A percentile compares a stretch with the other conserved stretches of the same genome.
Evolutionary conservation across 2,797 vertebrate genomes (phyloP).

Genomic region (Takifugu rubripes): DNA sequence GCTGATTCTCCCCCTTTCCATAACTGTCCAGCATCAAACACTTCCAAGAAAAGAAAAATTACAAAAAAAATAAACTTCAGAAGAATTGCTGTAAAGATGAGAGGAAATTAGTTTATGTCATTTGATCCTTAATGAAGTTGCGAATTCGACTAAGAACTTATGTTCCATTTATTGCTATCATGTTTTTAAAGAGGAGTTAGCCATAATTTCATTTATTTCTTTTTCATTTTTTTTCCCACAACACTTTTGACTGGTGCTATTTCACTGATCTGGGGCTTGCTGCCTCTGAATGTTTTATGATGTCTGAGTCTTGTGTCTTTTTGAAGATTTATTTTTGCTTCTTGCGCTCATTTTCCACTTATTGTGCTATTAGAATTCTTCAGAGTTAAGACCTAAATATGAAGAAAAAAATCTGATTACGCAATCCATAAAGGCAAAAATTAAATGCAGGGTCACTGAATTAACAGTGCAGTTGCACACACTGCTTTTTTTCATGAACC

Average conservation of each 20-base stretch:
- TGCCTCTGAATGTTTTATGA: no score
- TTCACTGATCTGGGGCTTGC: background rate
- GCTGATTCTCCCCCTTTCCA: no score
- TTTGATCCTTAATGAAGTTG: background rate
- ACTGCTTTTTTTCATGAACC: conserved; percentile 6
- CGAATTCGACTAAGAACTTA: background rate
- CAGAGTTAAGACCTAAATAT: background rate
- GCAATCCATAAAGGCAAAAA: background rate
- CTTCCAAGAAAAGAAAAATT: no score
- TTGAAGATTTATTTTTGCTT: no score
- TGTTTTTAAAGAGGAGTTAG: background rate
- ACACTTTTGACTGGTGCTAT: background rate
- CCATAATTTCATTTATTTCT: background rate
- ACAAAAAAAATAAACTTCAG: no score
- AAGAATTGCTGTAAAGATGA: no score
- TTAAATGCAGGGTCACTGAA: conserved; percentile 12
- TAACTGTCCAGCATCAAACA: no score
- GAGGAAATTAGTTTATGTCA: background rate
- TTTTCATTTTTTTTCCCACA: no score
- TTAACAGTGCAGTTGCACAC: conserved; percentile 2
- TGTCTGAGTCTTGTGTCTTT: background rate
- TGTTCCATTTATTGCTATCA: background rate
- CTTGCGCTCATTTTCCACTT: no score
- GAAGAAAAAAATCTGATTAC: conserved; percentile 1
- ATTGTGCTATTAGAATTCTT: no score